Conservation (phyloP, 2,888 invertebrate species). For the Pollenia angustigena region DNA sequence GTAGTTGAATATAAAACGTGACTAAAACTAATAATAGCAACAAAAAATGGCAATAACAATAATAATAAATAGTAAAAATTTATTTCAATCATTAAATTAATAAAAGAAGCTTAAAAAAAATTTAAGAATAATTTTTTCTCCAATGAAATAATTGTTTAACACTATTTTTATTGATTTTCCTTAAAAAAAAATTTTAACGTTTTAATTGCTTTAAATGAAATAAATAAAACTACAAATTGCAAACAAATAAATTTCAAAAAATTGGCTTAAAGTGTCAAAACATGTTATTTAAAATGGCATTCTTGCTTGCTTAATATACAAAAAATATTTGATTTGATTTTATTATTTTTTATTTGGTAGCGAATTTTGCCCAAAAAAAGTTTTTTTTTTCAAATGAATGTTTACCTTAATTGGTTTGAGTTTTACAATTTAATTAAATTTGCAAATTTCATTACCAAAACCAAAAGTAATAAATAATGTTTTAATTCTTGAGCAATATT, state of each 20-base stretch:
- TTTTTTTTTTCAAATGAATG: background rate
- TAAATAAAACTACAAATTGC: background rate
- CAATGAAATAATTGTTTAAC: no score
- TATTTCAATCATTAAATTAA: slow-evolving; percentile 27
- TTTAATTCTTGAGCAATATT: background rate
- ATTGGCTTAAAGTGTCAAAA: slow-evolving; percentile 53
- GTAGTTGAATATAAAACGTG: slow-evolving; percentile 56
- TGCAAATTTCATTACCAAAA: background rate
- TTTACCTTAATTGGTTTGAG: slow-evolving; percentile 5
- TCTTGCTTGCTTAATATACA: slow-evolving; percentile 15
- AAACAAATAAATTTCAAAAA: background rate
- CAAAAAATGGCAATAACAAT: background rate
- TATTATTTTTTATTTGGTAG: slow-evolving; percentile 10
- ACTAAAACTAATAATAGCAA: slow-evolving; percentile 11
- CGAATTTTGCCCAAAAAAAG: no score
- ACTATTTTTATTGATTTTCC: background rate
- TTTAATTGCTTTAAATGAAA: slow-evolving; percentile 40
- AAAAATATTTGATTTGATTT: background rate
- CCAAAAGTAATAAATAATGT: background rate
- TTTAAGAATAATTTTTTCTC: background rate
- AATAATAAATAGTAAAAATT: slow-evolving; percentile 4
- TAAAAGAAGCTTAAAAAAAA: background rate
- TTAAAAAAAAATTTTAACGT: slow-evolving; percentile 39
- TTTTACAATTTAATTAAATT: slow-evolving; percentile 25
- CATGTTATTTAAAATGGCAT: slow-evolving; percentile 56